Conservation (phyloP, 2,113 vertebrate genomes). For the Podarcis muralis region DNA sequence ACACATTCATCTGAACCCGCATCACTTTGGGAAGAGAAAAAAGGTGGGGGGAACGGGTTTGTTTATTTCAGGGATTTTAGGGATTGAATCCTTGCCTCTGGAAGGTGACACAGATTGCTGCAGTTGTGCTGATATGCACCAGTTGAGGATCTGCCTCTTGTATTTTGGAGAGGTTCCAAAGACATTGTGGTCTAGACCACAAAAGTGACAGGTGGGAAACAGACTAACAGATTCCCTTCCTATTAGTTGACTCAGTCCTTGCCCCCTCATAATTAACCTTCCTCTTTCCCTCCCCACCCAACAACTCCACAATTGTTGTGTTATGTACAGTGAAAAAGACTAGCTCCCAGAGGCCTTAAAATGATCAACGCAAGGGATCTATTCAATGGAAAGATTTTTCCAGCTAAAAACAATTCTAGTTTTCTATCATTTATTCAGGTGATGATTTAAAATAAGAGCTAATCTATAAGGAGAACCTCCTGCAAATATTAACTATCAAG, state of each 20-base stretch:
- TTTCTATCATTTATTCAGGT: not conserved
- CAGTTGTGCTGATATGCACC: not conserved
- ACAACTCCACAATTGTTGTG: conserved; percentile 6
- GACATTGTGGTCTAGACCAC: conserved; percentile 2
- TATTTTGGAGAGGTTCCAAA: fast-evolving
- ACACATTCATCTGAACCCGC: not conserved
- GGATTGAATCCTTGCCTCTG: not conserved
- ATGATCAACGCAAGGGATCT: not conserved
- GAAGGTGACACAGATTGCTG: not conserved
- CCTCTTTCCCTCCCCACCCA: conserved; percentile 45
- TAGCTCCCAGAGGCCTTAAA: not conserved
- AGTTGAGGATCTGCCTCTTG: not conserved
- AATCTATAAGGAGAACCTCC: not conserved
- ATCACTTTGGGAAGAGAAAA: not conserved
- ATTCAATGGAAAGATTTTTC: not conserved
- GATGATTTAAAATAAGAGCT: not conserved
- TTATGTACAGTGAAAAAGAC: not conserved
- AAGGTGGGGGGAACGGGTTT: not conserved
- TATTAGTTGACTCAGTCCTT: conserved; percentile 10
- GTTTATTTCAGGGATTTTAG: conserved; percentile 1
- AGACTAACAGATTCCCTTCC: conserved; percentile 39
- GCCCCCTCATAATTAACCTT: conserved; percentile 51
- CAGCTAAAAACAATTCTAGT: not conserved
- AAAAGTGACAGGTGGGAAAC: not conserved
- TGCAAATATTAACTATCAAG: not conserved